A percentile compares a stretch with the other conserved stretches of the same genome.
Conservation (phyloP, 1,140 invertebrate genomes). For the Camponotus floridanus region DNA sequence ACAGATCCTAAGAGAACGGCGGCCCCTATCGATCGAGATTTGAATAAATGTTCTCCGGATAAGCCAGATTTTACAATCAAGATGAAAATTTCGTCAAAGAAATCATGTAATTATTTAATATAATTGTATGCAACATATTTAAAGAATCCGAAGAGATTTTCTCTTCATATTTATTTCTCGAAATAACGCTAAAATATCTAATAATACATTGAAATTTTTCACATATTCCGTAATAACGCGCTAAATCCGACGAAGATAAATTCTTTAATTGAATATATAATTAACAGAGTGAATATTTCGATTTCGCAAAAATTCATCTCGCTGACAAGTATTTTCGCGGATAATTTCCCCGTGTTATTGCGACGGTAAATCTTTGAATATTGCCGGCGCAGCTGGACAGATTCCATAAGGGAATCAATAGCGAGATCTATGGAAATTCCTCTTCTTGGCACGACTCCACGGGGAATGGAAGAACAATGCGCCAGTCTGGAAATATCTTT, state of each 20-base stretch:
- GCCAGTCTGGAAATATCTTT: constrained; percentile 76
- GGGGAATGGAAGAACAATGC: constrained; percentile 57
- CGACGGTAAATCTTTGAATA: constrained; percentile 57
- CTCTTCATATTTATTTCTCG: background rate
- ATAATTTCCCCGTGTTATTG: constrained; percentile 30
- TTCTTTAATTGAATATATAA: too few relatives aligned
- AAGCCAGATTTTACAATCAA: background rate
- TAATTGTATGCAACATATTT: background rate
- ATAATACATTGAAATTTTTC: background rate
- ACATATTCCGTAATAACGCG: background rate
- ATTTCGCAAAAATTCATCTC: background rate
- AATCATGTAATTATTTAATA: background rate
- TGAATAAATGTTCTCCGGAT: too few relatives aligned
- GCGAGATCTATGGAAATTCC: constrained; percentile 73
- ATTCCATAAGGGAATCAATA: constrained; percentile 63
- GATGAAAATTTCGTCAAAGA: background rate
- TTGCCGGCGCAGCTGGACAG: constrained; percentile 32
- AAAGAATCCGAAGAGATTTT: background rate
- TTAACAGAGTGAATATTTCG: background rate
- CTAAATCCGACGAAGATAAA: background rate
- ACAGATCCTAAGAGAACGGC: background rate
- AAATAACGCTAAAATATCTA: background rate
- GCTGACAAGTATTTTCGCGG: background rate
- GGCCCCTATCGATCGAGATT: too few relatives aligned
- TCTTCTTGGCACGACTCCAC: constrained; percentile 74